phyloP scores from a whole-genome alignment of 2,113 vertebrate species.

The Engraulis encrasicolus region DNA sequence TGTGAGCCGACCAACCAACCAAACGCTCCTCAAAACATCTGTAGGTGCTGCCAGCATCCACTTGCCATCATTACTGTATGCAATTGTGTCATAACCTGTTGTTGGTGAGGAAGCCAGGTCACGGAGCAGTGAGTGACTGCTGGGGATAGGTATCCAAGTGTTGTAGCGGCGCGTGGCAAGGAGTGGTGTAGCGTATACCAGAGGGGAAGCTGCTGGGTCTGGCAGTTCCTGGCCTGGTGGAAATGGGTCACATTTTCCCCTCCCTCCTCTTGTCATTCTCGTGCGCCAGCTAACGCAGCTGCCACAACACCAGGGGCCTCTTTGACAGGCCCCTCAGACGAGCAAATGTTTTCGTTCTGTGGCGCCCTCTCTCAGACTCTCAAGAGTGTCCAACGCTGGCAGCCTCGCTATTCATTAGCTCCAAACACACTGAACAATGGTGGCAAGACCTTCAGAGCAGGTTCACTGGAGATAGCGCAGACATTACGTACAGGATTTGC shows the following conservation, averaged over 20 bases:
- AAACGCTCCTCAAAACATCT: not conserved
- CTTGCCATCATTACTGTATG: no score
- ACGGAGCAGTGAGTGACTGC: not conserved
- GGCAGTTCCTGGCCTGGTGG: slow-evolving; percentile 54
- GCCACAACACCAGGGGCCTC: slow-evolving; percentile 53
- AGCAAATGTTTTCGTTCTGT: slow-evolving; percentile 55
- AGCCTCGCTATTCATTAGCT: slow-evolving; percentile 56
- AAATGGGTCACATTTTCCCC: slow-evolving; percentile 67
- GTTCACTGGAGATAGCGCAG: slow-evolving; percentile 69
- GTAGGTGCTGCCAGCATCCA: not conserved
- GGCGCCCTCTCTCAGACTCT: slow-evolving; percentile 37
- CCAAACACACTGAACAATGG: slow-evolving; percentile 64
- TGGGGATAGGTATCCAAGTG: not conserved
- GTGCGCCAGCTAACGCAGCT: slow-evolving; percentile 53
- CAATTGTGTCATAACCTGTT: not conserved
- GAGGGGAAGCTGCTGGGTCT: no score
- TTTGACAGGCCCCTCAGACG: slow-evolving; percentile 55
- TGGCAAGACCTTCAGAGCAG: slow-evolving; percentile 67
- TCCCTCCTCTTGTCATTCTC: slow-evolving; percentile 63
- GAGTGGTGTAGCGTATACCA: no score
- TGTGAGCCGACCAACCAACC: no score
- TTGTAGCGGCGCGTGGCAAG: slow-evolving; percentile 28
- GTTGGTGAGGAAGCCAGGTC: not conserved
- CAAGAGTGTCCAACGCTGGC: slow-evolving; percentile 57
- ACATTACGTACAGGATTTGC: slow-evolving; percentile 69